Evolutionary conservation across 2,113 vertebrate genomes (phyloP), one percentile per base, ranked within the genome.

Genomic region (Vanacampus margaritifer): DNA sequence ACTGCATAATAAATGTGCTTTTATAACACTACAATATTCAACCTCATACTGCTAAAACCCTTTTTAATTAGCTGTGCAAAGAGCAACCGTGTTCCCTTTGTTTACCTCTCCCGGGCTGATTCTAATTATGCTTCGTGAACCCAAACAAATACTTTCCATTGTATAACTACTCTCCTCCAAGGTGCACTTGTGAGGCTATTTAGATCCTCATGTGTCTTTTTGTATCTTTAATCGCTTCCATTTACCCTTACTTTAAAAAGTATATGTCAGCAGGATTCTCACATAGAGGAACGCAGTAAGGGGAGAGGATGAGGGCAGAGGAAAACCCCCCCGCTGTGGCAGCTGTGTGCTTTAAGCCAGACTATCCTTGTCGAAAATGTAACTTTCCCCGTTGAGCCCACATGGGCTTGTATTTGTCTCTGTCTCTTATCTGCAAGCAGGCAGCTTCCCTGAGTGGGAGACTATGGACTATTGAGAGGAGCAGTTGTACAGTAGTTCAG

Each of bases 381-480:
- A 75, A 64, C 58, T 2, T 70, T 68, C 41, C 45, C 59, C 6
- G 28, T 50, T 28, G 45, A 23, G 53, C 51, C 26, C 0, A 1
- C 54, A 79, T 53, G 36, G 63, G 72, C 71, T 56, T 64, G 66
- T 62, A 65, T 79, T 53, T 68, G 75, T 85, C 80, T 73, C 60
- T 28, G 50, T 32, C 46, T 64, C 62, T 83, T 87, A 86, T 87
- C 84, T 80, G 65, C 70, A n/a, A 72, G 54, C 36, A 59, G 28
- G 14, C 64, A 14, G 56, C 73, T 65, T 50, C 73, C 62, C 50
- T 56, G 46, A 78, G 72, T 82, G 65, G 69, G 50, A 70, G 67
- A 73, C 26, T 68, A 63, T 79, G 73, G 76, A 67, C 58, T 64
- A 9, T 59, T 67, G 68, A 80, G 66, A 70, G 45, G 48, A 71